These are phyloP conservation scores for Capromys pilorides DNA, from an alignment of 2,797 vertebrate genomes.

Conservation along the genomic window DNA sequence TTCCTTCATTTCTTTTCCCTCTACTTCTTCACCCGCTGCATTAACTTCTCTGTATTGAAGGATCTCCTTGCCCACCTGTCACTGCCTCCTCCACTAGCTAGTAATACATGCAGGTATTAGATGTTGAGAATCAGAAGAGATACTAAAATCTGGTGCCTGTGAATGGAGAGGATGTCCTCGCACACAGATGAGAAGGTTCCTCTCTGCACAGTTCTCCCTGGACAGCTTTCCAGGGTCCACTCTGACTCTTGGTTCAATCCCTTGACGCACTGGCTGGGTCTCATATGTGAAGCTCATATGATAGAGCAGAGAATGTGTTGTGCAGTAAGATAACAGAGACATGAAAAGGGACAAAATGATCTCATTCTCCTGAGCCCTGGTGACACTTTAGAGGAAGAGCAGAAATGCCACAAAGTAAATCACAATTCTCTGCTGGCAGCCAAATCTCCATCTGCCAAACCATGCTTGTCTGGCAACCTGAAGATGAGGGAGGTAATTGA, in stretches of 20 bases:
- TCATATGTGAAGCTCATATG: neutral
- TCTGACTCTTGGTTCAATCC: neutral
- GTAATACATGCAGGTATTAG: neutral
- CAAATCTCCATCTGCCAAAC: neutral
- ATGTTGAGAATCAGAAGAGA: too few relatives aligned
- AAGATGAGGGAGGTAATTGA: neutral
- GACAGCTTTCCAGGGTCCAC: neutral
- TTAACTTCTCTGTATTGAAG: neutral
- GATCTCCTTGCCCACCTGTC: neutral
- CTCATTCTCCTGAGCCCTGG: neutral
- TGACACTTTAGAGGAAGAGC: neutral
- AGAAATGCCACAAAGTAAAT: neutral
- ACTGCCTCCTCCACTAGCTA: neutral
- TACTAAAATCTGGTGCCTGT: neutral
- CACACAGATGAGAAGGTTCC: neutral
- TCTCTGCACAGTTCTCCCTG: too few relatives aligned
- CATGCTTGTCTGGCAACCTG: slow-evolving; percentile 1
- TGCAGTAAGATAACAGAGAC: neutral
- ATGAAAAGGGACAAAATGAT: neutral
- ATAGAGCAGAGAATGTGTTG: neutral
- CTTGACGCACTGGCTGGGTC: neutral
- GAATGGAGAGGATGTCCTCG: neutral
- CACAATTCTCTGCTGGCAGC: neutral
- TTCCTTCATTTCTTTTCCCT: neutral
- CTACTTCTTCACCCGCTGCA: neutral